Evolutionary conservation across 2,113 vertebrate species (phyloP).

Genomic region (human (Homo sapiens)): DNA sequence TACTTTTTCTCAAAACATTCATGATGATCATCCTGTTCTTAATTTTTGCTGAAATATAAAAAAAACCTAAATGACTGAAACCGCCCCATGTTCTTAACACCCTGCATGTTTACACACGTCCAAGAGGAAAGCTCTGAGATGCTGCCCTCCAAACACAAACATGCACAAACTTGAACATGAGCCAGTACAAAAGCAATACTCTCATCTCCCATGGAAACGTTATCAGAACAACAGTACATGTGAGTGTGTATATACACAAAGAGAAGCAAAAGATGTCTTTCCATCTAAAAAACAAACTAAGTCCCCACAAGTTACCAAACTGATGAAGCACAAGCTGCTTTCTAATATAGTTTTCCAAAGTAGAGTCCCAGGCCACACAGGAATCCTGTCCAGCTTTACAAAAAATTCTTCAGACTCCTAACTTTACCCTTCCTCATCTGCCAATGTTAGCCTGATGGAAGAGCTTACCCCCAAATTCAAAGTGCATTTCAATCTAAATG

Average conservation of each 20-base stretch:
- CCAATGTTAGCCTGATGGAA: neutral
- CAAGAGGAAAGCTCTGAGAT: slow-evolving; percentile 13
- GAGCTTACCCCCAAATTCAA: neutral
- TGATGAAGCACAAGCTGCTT: neutral
- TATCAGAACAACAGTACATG: neutral
- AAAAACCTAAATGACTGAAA: neutral
- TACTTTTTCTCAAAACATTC: slow-evolving; percentile 37
- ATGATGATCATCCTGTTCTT: slow-evolving; percentile 19
- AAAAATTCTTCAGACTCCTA: neutral
- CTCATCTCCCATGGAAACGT: neutral
- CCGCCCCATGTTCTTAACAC: neutral
- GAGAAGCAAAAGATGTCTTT: neutral
- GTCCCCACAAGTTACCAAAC: neutral
- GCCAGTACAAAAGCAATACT: slow-evolving; percentile 24
- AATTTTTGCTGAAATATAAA: slow-evolving; percentile 57
- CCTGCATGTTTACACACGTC: neutral
- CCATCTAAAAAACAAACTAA: neutral
- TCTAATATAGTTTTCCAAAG: slow-evolving; percentile 33
- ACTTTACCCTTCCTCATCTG: neutral
- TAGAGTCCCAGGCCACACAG: neutral
- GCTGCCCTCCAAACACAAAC: neutral
- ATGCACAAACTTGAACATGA: slow-evolving; percentile 1
- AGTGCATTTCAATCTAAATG: neutral
- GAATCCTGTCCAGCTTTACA: neutral
- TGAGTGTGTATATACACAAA: neutral